phyloP scores from a whole-genome alignment of 2,888 invertebrate genomes.

The Patella depressa region DNA sequence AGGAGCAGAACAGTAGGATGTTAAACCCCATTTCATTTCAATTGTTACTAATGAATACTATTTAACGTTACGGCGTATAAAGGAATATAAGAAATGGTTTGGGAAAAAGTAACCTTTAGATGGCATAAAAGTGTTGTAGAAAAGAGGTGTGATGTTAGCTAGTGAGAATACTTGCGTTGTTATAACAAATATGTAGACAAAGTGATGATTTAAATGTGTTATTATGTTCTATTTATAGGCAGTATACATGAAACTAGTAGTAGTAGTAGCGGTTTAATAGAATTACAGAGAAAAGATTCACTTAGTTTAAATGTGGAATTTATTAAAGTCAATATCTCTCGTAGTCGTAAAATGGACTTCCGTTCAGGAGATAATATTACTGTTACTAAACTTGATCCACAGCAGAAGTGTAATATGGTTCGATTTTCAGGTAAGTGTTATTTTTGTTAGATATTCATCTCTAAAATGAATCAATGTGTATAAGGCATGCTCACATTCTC shows the following conservation, averaged over 20 bases:
- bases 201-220: no score
- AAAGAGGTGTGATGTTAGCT: no score
- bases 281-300: slow-evolving; percentile 84
- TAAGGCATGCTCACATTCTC: background rate
- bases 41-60: no score
- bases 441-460: no score
- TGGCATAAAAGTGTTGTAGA: no score
- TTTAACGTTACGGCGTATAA: no score
- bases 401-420: slow-evolving; percentile 75
- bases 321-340: slow-evolving; percentile 93
- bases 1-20: no score
- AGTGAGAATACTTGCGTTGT: no score
- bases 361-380: slow-evolving; percentile 34
- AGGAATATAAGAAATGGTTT: no score
- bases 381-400: slow-evolving; percentile 40
- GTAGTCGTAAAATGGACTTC: slow-evolving; percentile 90
- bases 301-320: slow-evolving; percentile 96
- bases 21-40: no score
- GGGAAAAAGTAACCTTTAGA: no score
- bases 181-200: no score
- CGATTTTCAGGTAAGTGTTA: slow-evolving; percentile 85
- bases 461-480: background rate
- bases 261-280: slow-evolving; percentile 43
- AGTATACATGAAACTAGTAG: slow-evolving; percentile 54
- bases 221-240: slow-evolving; percentile 37